Evolutionary conservation across 1,140 invertebrate species (phyloP).

Genomic region (Teleogryllus occipitalis): DNA sequence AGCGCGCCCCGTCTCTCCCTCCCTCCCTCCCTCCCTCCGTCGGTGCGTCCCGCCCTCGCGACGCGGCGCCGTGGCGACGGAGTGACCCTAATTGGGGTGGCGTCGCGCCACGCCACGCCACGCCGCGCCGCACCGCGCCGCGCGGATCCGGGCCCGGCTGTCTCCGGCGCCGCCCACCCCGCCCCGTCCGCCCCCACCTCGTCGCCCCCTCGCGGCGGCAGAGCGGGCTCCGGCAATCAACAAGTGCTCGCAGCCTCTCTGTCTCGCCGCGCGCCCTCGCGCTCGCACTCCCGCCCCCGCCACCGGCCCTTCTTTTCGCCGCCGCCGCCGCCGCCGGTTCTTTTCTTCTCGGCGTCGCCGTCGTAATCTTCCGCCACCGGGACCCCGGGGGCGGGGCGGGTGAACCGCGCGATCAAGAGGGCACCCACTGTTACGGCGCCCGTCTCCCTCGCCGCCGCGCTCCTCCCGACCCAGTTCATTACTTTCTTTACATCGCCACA

Average conservation of each 20-base stretch:
- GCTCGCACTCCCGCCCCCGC: no score
- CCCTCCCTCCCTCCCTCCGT: no score
- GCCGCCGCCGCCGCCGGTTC: background rate
- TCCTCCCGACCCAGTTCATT: background rate
- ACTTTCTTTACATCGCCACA: constrained; percentile 4
- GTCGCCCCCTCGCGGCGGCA: background rate
- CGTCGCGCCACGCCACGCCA: background rate
- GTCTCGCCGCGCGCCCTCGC: background rate
- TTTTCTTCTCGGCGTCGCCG: background rate
- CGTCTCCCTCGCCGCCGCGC: no score
- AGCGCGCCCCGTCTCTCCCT: no score
- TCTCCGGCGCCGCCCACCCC: background rate
- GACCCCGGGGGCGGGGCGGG: no score
- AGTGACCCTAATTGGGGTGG: constrained; percentile 3
- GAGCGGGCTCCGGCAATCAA: background rate
- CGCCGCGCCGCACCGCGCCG: no score
- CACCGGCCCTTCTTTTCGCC: background rate
- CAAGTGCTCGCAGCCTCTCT: background rate
- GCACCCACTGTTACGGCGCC: no score
- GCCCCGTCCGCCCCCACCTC: no score
- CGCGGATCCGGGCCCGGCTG: no score
- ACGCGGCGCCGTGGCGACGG: background rate
- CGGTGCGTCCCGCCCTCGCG: no score
- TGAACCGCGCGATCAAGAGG: no score
- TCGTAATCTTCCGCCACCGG: background rate